phyloP scores from a whole-genome alignment of 1,140 invertebrate species.

The Diabrotica virgifera region DNA sequence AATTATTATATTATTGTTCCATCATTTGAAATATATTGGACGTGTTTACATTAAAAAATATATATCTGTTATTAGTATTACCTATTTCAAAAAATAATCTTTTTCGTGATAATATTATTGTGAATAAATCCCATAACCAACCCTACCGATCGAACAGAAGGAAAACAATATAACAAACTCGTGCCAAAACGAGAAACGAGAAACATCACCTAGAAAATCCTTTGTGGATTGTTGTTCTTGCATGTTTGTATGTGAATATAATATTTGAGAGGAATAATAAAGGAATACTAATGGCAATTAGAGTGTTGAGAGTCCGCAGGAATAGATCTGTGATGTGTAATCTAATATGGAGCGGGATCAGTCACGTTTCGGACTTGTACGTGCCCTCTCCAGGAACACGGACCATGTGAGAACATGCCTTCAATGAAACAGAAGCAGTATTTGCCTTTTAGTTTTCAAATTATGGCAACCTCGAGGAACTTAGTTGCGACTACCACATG shows the following conservation, averaged over 20 bases:
- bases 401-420: slow-evolving; percentile 42
- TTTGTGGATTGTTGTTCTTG: slow-evolving; percentile 4
- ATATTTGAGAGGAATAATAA: slow-evolving; percentile 25
- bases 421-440: slow-evolving; percentile 23
- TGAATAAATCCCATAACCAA: too few species aligned
- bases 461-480: not conserved
- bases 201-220: not conserved
- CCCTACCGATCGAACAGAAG: too few species aligned
- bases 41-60: too few species aligned
- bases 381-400: slow-evolving; percentile 39
- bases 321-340: slow-evolving; percentile 41
- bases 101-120: too few species aligned
- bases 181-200: not conserved
- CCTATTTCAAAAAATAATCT: too few species aligned
- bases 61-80: too few species aligned
- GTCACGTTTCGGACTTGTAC: slow-evolving; percentile 44
- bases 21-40: too few species aligned
- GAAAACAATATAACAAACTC: not conserved
- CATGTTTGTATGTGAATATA: slow-evolving; percentile 7
- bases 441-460: slow-evolving; percentile 40
- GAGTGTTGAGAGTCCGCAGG: slow-evolving; percentile 34
- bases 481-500: not conserved
- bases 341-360: slow-evolving; percentile 45
- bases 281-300: slow-evolving; percentile 39
- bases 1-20: too few species aligned